Evolutionary conservation across 2,797 vertebrate genomes (phyloP).

Genomic region (Odontamblyopus rebecca): DNA sequence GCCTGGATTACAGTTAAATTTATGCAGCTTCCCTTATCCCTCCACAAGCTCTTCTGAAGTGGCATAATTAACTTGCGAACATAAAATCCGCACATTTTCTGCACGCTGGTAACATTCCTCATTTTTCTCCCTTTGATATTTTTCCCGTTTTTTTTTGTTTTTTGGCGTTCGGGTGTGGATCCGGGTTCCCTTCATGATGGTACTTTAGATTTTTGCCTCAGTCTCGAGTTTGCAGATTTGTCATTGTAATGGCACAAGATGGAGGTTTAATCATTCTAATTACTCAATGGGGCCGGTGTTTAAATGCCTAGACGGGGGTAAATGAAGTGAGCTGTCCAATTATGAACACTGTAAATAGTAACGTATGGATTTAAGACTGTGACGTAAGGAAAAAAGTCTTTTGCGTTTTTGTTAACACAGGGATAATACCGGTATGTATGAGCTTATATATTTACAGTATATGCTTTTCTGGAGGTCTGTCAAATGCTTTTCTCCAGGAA

Average conservation of each 20-base stretch:
- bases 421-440: too few relatives aligned
- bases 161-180: background rate
- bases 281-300: slow-evolving; percentile 50
- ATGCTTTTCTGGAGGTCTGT: too few relatives aligned
- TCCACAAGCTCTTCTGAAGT: slow-evolving; percentile 99
- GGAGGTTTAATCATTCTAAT: slow-evolving; percentile 62
- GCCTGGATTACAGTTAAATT: slow-evolving; percentile 99
- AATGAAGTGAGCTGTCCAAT: slow-evolving; percentile 36
- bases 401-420: background rate
- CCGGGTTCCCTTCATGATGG: slow-evolving; percentile 83
- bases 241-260: slow-evolving; percentile 74
- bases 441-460: too few relatives aligned
- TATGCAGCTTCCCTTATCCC: slow-evolving; percentile 99
- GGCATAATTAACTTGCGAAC: slow-evolving; percentile 99
- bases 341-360: slow-evolving; percentile 17
- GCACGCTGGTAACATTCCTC: slow-evolving; percentile 96
- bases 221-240: slow-evolving; percentile 71
- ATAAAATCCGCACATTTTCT: slow-evolving; percentile 99
- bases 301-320: slow-evolving; percentile 40
- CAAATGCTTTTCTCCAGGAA: too few relatives aligned
- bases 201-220: slow-evolving; percentile 82
- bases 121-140: slow-evolving; percentile 89
- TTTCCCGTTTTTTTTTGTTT: slow-evolving; percentile 16
- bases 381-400: background rate
- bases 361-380: slow-evolving; percentile 29